Conservation (phyloP, 2,797 vertebrate species). For the Enteromius fasciolatus region DNA sequence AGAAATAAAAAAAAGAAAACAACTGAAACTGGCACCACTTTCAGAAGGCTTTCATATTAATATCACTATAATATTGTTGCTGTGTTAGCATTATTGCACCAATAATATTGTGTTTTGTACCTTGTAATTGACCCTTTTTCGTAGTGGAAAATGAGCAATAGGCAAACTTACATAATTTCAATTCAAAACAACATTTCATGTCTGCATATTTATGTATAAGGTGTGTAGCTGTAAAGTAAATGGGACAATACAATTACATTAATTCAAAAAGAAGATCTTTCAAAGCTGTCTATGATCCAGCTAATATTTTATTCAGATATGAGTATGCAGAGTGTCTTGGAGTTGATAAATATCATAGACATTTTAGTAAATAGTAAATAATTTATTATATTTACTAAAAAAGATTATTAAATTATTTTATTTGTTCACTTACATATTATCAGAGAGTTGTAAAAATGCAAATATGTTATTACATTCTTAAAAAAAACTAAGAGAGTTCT, state of each 20-base stretch:
- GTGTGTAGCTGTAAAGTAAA: neutral
- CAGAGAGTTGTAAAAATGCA: neutral
- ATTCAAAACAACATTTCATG: neutral
- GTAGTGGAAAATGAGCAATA: neutral
- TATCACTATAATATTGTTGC: neutral
- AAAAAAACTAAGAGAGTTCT: neutral
- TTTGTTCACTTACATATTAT: neutral
- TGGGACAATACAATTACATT: too few species aligned
- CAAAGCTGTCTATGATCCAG: neutral
- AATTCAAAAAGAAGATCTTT: conserved; percentile 9
- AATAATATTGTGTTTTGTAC: neutral
- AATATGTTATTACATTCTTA: neutral
- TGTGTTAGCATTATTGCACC: neutral
- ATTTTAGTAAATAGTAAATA: neutral
- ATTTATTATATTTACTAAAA: neutral
- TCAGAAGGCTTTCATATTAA: neutral
- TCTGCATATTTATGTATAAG: too few species aligned
- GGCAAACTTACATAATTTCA: neutral
- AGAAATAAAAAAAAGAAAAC: neutral
- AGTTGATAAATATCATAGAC: neutral
- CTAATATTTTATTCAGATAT: neutral
- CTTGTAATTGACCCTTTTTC: neutral
- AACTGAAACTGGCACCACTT: neutral
- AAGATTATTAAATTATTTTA: neutral
- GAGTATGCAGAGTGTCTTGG: neutral